phyloP scores from a whole-genome alignment of 1,140 invertebrate genomes.

The Drosophila sechellia region DNA sequence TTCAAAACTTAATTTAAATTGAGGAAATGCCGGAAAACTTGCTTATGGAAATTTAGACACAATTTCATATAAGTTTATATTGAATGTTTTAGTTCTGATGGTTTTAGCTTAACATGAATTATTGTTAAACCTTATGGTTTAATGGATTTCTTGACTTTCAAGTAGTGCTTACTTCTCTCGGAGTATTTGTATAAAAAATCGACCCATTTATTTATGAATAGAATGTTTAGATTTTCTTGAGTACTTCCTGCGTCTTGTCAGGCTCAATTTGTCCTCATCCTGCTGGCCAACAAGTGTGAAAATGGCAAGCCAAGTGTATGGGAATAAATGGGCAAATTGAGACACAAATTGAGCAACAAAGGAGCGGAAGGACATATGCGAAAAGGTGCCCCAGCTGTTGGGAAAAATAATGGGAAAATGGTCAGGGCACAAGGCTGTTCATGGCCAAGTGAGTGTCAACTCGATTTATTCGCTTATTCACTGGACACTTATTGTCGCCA shows the following conservation, averaged over 20 bases:
- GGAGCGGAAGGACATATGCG: conserved; percentile 15
- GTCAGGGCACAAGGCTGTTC: conserved; percentile 18
- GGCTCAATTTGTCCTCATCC: conserved; percentile 27
- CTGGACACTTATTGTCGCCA: conserved; percentile 25
- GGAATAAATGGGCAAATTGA: conserved; percentile 56
- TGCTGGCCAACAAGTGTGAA: conserved; percentile 21
- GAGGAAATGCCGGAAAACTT: too few relatives aligned
- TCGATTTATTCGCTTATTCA: conserved; percentile 34
- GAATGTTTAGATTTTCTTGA: not conserved
- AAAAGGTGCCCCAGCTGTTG: conserved; percentile 35
- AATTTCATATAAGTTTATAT: too few relatives aligned
- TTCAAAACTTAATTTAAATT: not conserved
- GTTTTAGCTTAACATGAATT: too few relatives aligned
- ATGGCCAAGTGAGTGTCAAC: conserved; percentile 36
- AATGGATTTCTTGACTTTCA: too few relatives aligned
- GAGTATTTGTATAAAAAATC: too few relatives aligned
- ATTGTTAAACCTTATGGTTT: too few relatives aligned
- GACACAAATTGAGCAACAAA: conserved; percentile 49
- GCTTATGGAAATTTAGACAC: too few relatives aligned
- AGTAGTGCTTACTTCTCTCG: too few relatives aligned
- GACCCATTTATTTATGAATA: too few relatives aligned
- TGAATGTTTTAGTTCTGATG: too few relatives aligned
- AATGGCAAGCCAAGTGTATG: conserved; percentile 47
- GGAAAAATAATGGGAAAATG: conserved; percentile 18
- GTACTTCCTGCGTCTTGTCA: conserved; percentile 1